These are phyloP conservation scores for Barbus barbus DNA, from an alignment of 2,113 vertebrate genomes.

Conservation along the genomic window DNA sequence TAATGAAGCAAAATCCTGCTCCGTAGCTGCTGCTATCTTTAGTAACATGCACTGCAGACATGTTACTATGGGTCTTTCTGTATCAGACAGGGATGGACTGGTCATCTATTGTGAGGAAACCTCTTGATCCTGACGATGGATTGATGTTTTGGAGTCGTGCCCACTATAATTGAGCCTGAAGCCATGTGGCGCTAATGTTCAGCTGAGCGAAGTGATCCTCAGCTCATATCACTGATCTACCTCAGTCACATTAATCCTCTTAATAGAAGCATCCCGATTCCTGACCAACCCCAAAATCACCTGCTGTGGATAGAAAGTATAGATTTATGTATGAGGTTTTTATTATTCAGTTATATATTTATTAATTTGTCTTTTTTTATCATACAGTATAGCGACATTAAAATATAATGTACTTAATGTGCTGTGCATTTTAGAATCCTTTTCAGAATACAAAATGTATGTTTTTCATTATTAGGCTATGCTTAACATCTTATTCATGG, in stretches of 20 bases:
- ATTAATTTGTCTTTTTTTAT: no score
- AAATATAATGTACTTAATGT: no score
- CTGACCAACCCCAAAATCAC: constrained; percentile 62
- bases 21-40: background rate
- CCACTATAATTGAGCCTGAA: constrained; percentile 27
- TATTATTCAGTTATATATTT: no score
- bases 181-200: constrained; percentile 63
- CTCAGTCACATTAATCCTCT: constrained; percentile 70
- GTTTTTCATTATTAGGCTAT: background rate
- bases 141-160: constrained; percentile 36
- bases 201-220: constrained; percentile 65
- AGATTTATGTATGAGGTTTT: no score
- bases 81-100: background rate
- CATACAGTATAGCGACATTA: no score
- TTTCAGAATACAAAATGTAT: background rate
- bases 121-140: background rate
- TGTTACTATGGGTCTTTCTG: background rate
- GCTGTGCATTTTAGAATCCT: no score
- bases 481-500: background rate
- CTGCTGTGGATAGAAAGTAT: no score
- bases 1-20: no score
- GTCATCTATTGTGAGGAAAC: background rate
- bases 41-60: background rate
- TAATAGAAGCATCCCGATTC: constrained; percentile 63
- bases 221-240: constrained; percentile 71